These are phyloP conservation scores for Achatina immaculata DNA, from an alignment of 1,140 invertebrate species.

Conservation along the genomic window DNA sequence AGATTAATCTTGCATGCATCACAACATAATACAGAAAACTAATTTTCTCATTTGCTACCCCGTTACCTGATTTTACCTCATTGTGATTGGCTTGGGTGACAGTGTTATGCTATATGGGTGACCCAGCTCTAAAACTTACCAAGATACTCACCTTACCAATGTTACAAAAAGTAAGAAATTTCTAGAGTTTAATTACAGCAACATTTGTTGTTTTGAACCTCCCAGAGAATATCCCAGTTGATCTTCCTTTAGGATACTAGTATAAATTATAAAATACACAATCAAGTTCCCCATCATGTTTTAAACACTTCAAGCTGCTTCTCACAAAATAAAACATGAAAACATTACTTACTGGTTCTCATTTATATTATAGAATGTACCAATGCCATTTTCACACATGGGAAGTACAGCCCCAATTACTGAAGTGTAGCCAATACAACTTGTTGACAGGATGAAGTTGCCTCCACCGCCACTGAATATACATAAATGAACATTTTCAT, in stretches of 20 bases:
- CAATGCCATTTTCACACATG: conserved; percentile 78
- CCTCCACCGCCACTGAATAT: conserved; percentile 76
- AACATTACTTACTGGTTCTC: conserved; percentile 67
- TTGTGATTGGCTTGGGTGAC: too few species aligned
- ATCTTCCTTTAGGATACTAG: neutral
- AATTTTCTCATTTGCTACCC: too few species aligned
- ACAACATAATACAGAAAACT: too few species aligned
- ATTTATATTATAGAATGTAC: conserved; percentile 76
- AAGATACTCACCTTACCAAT: too few species aligned
- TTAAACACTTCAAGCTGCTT: neutral
- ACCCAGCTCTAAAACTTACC: too few species aligned
- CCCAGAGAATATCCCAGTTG: neutral
- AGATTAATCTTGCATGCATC: too few species aligned
- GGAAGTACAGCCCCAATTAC: conserved; percentile 76
- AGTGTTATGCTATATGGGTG: too few species aligned
- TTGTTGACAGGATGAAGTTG: conserved; percentile 77
- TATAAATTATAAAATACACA: neutral
- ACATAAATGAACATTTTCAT: conserved; percentile 21
- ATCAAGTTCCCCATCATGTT: neutral
- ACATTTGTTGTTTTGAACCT: neutral
- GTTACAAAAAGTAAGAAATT: too few species aligned
- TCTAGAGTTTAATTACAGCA: neutral
- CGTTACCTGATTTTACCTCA: too few species aligned
- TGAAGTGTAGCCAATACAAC: conserved; percentile 76
- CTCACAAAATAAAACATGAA: neutral